phyloP scores from a whole-genome alignment of 2,797 vertebrate species.

The Alca torda region DNA sequence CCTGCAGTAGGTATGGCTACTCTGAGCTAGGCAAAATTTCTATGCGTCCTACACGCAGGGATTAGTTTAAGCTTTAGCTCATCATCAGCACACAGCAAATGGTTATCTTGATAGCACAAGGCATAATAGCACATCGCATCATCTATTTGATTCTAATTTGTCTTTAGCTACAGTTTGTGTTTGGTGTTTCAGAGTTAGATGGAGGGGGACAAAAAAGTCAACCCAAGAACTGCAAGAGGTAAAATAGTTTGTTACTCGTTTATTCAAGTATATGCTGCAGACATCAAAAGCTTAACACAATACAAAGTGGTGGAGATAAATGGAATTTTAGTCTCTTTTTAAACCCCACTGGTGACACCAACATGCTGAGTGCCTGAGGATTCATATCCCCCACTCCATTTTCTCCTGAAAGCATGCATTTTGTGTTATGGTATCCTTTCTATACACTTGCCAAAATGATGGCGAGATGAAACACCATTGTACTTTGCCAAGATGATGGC shows the following conservation, averaged over 20 bases:
- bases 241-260: background rate
- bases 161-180: background rate
- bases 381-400: background rate
- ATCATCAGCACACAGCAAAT: background rate
- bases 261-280: background rate
- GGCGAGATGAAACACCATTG: background rate
- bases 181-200: background rate
- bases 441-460: background rate
- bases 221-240: background rate
- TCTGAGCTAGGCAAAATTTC: background rate
- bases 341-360: background rate
- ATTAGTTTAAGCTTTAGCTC: background rate
- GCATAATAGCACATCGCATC: background rate
- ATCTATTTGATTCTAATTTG: background rate
- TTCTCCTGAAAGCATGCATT: background rate
- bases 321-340: background rate
- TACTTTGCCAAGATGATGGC: background rate
- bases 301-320: background rate
- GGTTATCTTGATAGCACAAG: background rate
- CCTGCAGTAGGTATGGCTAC: background rate
- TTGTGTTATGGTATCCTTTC: background rate
- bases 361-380: background rate
- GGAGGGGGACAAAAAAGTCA: background rate
- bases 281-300: background rate
- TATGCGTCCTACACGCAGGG: fast-evolving